A percentile compares a stretch with the other conserved stretches of the same genome.
Conservation (phyloP, 1,140 invertebrate species). For the Spodoptera frugiperda region DNA sequence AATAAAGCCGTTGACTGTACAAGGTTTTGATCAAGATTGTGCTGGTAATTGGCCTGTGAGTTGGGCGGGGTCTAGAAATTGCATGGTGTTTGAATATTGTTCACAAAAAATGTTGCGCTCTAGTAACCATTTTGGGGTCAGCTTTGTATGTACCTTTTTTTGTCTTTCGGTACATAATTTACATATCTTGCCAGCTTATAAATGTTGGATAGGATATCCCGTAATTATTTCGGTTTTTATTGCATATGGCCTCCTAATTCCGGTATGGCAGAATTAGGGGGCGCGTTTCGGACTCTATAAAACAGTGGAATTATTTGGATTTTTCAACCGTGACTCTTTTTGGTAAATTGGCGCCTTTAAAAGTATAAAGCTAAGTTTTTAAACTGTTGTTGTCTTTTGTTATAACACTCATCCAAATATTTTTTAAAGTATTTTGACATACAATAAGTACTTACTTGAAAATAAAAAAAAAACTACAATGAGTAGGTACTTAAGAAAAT, state of each 20-base stretch:
- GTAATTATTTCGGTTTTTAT: constrained; percentile 6
- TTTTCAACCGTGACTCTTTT: background rate
- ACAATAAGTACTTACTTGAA: no score
- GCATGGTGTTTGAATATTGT: constrained; percentile 4
- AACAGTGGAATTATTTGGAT: background rate
- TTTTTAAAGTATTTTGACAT: no score
- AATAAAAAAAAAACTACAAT: no score
- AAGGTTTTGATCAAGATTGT: constrained; percentile 57
- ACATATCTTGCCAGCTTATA: constrained; percentile 6
- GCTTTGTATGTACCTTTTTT: constrained; percentile 7
- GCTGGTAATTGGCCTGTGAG: constrained; percentile 25
- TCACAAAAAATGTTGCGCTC: constrained; percentile 11
- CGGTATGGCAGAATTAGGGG: background rate
- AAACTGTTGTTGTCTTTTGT: no score
- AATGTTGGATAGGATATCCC: constrained; percentile 6
- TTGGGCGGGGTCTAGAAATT: constrained; percentile 32
- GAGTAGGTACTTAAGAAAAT: no score
- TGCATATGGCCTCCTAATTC: background rate
- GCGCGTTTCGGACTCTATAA: background rate
- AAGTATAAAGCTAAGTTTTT: no score
- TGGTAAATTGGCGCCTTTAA: no score
- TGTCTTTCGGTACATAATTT: constrained; percentile 12
- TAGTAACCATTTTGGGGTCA: constrained; percentile 1
- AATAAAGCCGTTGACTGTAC: constrained; percentile 77
- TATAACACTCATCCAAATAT: no score